These are phyloP conservation scores for Cataglyphis cursor DNA, from an alignment of 2,888 invertebrate species.

Conservation along the genomic window DNA sequence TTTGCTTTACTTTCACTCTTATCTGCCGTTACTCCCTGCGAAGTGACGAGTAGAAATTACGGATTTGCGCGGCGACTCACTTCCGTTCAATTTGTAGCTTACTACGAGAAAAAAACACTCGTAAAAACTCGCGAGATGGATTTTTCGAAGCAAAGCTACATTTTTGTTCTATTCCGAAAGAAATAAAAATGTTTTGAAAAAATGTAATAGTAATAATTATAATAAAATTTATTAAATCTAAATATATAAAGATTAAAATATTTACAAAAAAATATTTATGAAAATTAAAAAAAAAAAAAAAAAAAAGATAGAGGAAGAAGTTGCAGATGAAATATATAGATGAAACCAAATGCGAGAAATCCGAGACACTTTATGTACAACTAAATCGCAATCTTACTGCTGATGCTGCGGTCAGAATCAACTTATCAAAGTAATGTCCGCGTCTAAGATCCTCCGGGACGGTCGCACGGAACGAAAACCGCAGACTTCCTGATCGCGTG, in stretches of 20 bases:
- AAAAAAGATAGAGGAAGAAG: background rate
- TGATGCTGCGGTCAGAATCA: slow-evolving; percentile 63
- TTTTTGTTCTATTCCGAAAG: background rate
- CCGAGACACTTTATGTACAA: background rate
- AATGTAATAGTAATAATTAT: background rate
- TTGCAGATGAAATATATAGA: background rate
- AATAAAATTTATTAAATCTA: background rate
- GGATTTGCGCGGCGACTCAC: slow-evolving; percentile 55
- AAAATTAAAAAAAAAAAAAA: background rate
- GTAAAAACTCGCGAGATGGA: background rate
- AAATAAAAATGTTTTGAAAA: background rate
- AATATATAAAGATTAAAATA: background rate
- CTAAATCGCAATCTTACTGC: background rate
- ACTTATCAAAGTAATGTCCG: slow-evolving; percentile 74
- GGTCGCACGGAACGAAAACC: slow-evolving; percentile 70
- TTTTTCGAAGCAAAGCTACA: background rate
- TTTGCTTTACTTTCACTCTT: slow-evolving; percentile 70
- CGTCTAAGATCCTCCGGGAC: slow-evolving; percentile 60
- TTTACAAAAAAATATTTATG: background rate
- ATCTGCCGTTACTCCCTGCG: slow-evolving; percentile 65
- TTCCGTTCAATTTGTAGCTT: slow-evolving; percentile 29
- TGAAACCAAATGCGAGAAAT: background rate
- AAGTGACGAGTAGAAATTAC: slow-evolving; percentile 62
- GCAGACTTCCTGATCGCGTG: slow-evolving; percentile 69
- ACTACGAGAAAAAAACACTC: slow-evolving; percentile 11